Percentiles rank a stretch among this genome's conserved stretches.
These are phyloP conservation scores for Rhea americana DNA, from an alignment of 2,113 vertebrate species.

Conservation along the genomic window DNA sequence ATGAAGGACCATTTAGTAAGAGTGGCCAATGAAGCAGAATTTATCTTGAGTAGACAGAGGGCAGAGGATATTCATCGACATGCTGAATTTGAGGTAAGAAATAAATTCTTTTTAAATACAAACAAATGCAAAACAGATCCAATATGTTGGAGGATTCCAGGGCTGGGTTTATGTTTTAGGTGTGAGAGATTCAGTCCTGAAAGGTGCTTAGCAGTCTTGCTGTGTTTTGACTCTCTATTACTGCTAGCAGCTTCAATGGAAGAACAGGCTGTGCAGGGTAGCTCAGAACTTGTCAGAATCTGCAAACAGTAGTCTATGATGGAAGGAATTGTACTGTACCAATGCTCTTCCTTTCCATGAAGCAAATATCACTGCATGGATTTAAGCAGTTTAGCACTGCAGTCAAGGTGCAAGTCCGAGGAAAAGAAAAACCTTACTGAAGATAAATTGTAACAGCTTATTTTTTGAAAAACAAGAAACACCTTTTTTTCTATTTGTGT, in stretches of 20 bases:
- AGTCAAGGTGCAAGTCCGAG: background rate
- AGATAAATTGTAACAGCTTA: background rate
- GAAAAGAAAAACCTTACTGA: background rate
- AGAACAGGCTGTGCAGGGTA: background rate
- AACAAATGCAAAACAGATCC: background rate
- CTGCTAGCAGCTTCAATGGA: background rate
- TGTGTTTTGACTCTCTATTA: background rate
- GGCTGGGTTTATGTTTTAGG: rapidly evolving
- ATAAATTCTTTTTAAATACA: background rate
- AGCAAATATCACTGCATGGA: background rate
- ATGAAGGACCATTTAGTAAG: conserved; percentile 99
- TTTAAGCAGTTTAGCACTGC: background rate
- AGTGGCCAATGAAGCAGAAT: conserved; percentile 97
- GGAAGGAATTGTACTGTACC: background rate
- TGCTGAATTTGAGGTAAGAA: conserved; percentile 95
- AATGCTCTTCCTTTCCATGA: background rate
- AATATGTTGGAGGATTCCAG: background rate
- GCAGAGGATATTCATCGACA: conserved; percentile 97
- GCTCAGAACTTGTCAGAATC: background rate
- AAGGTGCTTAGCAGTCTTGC: background rate
- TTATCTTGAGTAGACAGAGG: conserved; percentile 95
- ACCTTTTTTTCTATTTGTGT: background rate
- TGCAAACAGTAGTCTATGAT: background rate
- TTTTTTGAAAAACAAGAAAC: conserved; percentile 9
- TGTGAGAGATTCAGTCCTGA: background rate